Base-by-base conservation (phyloP, 2,888 invertebrate species). In the Apodemia mormo region DNA sequence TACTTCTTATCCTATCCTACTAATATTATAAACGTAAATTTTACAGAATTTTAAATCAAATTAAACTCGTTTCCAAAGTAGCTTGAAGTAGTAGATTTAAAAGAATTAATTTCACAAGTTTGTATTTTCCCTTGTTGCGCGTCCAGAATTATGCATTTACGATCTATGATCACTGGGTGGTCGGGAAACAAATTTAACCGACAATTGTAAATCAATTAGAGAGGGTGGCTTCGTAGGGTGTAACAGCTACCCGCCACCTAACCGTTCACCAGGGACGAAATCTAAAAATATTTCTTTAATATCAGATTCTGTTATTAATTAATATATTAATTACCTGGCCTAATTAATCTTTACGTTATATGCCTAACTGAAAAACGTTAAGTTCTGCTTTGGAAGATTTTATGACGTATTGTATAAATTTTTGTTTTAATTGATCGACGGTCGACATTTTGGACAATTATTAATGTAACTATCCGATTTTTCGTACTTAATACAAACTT, bases 191-290 rank as follows among this genome's bases (percentile, higher is more conserved):
- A 93, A 93, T 93, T 93, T 92, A 92, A 89, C 90, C 91, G 89
- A 92, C 93, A 92, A 92, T 93, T 93, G 92, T 93, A 92, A 93
- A 93, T 93, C 92, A 93, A 93, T 92, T 93, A 92, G 90, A 89
- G 87, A 82, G 91, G 92, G 92, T 87, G 91, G 91, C 85, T 85
- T 86, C 84, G 85, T 80, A 85, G 89, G 90, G 90, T 87, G 88
- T 87, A 89, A 89, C 86, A 84, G 88, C 88, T 84, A 80, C 87
- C 87, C 82, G 84, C 83, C 85, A 79, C 82, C 82, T 80, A 79
- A 80, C 80, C 76, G 75, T 72, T 78, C 72, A 67, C 76, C 88
- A 87, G 91, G 87, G 86, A 76, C 82, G 91, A 82, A 87, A 76
- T 61, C 43, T 61, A 67, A 70, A 70, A 61, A 61, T 45, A 52